Base-by-base conservation (phyloP, 2,113 vertebrate species). In the Nothocercus nigrocapillus region DNA sequence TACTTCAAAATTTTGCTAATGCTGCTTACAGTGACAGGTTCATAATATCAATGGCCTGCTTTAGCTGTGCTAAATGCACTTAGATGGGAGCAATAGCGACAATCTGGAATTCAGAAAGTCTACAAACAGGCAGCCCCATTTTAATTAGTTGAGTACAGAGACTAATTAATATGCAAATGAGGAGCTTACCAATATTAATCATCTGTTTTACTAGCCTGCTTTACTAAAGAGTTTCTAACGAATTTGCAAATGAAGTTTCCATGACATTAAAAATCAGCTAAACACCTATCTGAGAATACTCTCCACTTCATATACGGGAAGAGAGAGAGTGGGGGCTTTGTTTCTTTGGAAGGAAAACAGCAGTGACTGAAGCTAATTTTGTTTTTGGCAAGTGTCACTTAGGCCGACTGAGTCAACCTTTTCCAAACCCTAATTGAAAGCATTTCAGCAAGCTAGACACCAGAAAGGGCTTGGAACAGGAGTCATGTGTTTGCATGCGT, bases 81-180 rank as follows among this genome's bases (percentile, higher is more conserved):
- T 95, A 79, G 75, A 2, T 66, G 88, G 72, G 69, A 94, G 94
- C 82, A 95, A 59, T 74, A 95, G 94, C 93, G 96, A 90, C 91
- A 93, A 73, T 92, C 95, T 97, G 95, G 89, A 96, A 96, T 90
- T 93, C 89, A 95, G 93, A 93, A 96, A 97, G 97, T 96, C 96
- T 95, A 91, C 92, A 95, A 96, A 97, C 74, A 97, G 82, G 94
- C 96, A 97, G 91, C 51, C 73, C 61, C 15, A 3, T 93, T 98
- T 97, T 98, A 98, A 98, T 98, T 98, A 98, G 97, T 92, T 96
- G 97, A 97, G 97, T 96, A 96, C 76, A 96, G 98, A 98, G 97
- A 98, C 97, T 97, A 98, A 98, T 98, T 98, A 98, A 98, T 98
- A 98, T 98, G 98, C 84, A 98, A 98, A 98, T 98, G 88, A 98